Percentiles rank a stretch among this genome's conserved stretches.
phyloP scores from a whole-genome alignment of 2,888 invertebrate species.

The Amphimallon solstitiale region DNA sequence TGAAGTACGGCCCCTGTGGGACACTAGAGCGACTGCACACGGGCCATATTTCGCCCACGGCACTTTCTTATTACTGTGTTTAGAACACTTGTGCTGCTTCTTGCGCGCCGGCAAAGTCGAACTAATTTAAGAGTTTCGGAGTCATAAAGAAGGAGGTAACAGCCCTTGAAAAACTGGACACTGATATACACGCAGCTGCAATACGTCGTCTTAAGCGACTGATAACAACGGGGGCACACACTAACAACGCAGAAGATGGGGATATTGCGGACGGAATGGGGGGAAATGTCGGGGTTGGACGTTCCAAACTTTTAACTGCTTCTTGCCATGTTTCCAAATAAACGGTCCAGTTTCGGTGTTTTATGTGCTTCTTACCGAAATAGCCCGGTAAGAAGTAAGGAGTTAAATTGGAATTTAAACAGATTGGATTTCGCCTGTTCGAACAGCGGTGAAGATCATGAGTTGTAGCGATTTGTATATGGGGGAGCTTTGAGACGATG shows the following conservation, averaged over 20 bases:
- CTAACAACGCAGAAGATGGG: constrained; percentile 5
- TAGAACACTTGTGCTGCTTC: constrained; percentile 58
- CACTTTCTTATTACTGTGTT: constrained; percentile 62
- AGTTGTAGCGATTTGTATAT: no score
- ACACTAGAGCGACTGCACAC: constrained; percentile 57
- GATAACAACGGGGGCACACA: constrained; percentile 15
- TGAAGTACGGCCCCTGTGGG: constrained; percentile 59
- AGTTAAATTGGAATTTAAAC: no score
- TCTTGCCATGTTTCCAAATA: constrained; percentile 34
- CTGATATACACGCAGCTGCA: constrained; percentile 41
- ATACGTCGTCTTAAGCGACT: constrained; percentile 5
- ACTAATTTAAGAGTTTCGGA: constrained; percentile 63
- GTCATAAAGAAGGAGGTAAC: constrained; percentile 63
- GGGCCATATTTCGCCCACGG: constrained; percentile 57
- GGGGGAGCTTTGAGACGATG: no score
- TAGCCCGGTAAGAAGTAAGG: no score
- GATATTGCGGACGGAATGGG: no score
- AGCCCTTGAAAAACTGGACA: constrained; percentile 58
- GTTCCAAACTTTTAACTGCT: constrained; percentile 39
- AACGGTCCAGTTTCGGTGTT: constrained; percentile 24
- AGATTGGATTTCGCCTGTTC: no score
- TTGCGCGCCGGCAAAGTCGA: constrained; percentile 58
- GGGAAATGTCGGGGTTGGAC: constrained; percentile 10
- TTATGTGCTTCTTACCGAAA: constrained; percentile 14
- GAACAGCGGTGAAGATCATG: no score